These are phyloP conservation scores for Apantesis nais DNA, from an alignment of 2,888 invertebrate genomes.

Conservation along the genomic window DNA sequence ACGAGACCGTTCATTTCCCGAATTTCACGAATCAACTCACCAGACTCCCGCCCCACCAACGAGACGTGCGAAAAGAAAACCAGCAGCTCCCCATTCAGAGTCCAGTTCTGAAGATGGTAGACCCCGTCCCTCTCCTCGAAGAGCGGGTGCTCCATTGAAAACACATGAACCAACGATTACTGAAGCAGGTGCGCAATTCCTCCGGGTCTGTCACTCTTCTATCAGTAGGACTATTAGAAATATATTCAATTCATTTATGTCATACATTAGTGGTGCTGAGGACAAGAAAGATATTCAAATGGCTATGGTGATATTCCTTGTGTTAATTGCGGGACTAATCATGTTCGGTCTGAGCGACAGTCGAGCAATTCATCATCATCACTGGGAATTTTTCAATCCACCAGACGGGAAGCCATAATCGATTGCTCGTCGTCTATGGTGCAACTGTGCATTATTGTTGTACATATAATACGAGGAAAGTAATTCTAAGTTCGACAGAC, in stretches of 20 bases:
- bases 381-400: constrained; percentile 95
- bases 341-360: constrained; percentile 90
- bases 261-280: constrained; percentile 87
- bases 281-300: constrained; percentile 91
- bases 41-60: constrained; percentile 74
- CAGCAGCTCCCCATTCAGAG: constrained; percentile 72
- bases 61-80: constrained; percentile 80
- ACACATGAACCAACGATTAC: constrained; percentile 88
- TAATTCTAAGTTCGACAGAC: constrained; percentile 42
- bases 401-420: constrained; percentile 86
- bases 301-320: constrained; percentile 91
- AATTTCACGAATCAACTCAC: constrained; percentile 68
- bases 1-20: constrained; percentile 68
- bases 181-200: constrained; percentile 89
- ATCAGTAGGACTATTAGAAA: constrained; percentile 88
- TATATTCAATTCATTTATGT: constrained; percentile 88
- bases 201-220: constrained; percentile 88
- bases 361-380: constrained; percentile 91
- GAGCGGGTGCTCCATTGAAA: constrained; percentile 70
- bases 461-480: constrained; percentile 30
- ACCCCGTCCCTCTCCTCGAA: constrained; percentile 73
- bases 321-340: constrained; percentile 91
- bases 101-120: constrained; percentile 83
- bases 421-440: constrained; percentile 23
- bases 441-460: constrained; percentile 22